phyloP scores from a whole-genome alignment of 2,888 invertebrate genomes.

The Geophilus truncorum region DNA sequence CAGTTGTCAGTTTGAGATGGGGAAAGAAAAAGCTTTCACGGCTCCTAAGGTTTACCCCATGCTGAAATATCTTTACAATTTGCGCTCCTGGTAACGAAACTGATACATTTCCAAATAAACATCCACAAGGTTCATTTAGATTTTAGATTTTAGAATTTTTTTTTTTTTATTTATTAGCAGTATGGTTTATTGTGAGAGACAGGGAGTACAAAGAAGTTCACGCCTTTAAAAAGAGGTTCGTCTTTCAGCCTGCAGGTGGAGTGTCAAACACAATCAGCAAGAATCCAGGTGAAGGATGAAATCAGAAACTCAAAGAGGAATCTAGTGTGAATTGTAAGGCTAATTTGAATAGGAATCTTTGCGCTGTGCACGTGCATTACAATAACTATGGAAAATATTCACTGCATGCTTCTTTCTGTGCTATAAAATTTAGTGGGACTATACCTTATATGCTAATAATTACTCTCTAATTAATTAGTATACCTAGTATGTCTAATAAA shows the following conservation, averaged over 20 bases:
- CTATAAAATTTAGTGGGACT: no score
- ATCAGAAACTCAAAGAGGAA: conserved; percentile 9
- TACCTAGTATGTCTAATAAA: no score
- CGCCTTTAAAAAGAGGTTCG: conserved; percentile 6
- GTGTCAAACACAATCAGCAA: conserved; percentile 19
- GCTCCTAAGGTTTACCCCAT: background rate
- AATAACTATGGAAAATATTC: no score
- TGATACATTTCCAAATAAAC: background rate
- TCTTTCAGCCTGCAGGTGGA: conserved; percentile 9
- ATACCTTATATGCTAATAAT: no score
- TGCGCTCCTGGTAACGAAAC: background rate
- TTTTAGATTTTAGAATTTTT: no score
- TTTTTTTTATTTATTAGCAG: background rate
- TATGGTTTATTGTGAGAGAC: background rate
- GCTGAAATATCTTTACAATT: background rate
- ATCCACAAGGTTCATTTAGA: background rate
- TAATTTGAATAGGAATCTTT: conserved; percentile 10
- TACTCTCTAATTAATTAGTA: no score
- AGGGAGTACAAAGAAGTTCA: background rate
- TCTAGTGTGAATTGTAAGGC: background rate
- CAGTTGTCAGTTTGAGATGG: conserved; percentile 12
- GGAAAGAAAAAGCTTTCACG: background rate
- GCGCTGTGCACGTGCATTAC: background rate
- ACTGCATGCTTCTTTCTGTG: no score
- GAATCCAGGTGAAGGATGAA: conserved; percentile 11